These are phyloP conservation scores for Lordiphosa andalusiaca DNA, from an alignment of 2,888 invertebrate species.

Conservation along the genomic window DNA sequence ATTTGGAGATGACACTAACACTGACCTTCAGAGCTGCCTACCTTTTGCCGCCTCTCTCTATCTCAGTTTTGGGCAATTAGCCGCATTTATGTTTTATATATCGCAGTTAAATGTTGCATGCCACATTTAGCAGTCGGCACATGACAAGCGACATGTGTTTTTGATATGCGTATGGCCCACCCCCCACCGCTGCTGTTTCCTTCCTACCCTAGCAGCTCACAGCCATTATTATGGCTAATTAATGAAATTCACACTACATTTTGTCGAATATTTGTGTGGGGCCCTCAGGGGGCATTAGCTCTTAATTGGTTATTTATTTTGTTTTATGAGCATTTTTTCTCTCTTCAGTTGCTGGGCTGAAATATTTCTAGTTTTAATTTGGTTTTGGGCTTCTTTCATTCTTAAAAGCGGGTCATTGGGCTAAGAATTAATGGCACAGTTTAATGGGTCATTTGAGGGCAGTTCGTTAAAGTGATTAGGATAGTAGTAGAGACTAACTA, in stretches of 20 bases:
- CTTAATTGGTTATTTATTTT: conserved; percentile 68
- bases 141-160: conserved; percentile 64
- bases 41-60: not conserved
- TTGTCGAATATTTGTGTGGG: conserved; percentile 31
- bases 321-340: conserved; percentile 46
- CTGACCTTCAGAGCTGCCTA: conserved; percentile 46
- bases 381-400: conserved; percentile 22
- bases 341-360: conserved; percentile 18
- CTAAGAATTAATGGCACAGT: conserved; percentile 60
- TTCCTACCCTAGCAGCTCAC: not conserved
- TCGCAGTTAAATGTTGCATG: conserved; percentile 74
- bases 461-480: conserved; percentile 54
- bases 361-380: conserved; percentile 46
- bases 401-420: conserved; percentile 53
- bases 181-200: not conserved
- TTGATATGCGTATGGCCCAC: conserved; percentile 57
- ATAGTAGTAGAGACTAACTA: conserved; percentile 20
- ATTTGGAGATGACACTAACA: conserved; percentile 17
- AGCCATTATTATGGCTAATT: conserved; percentile 67
- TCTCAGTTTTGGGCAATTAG: conserved; percentile 50
- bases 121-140: conserved; percentile 64
- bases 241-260: conserved; percentile 74
- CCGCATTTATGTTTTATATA: conserved; percentile 48
- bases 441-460: conserved; percentile 69
- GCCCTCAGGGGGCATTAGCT: conserved; percentile 15